Conservation (phyloP, 2,113 vertebrate genomes). For the Tiliqua scincoides region DNA sequence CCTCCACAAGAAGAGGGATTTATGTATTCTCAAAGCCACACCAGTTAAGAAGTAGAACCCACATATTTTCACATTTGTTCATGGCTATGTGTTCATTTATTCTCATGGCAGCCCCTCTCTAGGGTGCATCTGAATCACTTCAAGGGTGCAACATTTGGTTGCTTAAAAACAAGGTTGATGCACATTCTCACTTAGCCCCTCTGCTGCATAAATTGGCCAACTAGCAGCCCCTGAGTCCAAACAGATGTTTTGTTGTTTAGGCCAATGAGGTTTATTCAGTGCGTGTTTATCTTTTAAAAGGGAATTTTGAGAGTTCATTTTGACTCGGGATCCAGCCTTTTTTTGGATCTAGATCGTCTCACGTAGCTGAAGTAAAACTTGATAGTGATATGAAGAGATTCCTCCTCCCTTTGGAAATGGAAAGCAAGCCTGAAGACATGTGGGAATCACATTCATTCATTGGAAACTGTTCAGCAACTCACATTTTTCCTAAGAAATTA, state of each 20-base stretch:
- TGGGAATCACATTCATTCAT: not conserved
- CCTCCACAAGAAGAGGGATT: not conserved
- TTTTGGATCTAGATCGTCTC: not conserved
- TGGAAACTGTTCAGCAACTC: not conserved
- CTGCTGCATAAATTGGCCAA: slow-evolving; percentile 10
- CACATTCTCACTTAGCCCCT: not conserved
- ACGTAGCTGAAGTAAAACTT: not conserved
- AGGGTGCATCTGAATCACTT: not conserved
- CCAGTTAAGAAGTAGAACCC: not conserved
- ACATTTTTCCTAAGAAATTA: not conserved
- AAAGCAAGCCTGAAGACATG: not conserved
- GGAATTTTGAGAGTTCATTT: not conserved
- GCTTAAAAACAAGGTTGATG: slow-evolving; percentile 14
- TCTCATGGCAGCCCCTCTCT: slow-evolving; percentile 5
- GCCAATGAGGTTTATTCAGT: not conserved
- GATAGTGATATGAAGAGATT: not conserved
- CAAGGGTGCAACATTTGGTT: slow-evolving; percentile 12
- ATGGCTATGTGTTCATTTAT: not conserved
- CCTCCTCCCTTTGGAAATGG: not conserved
- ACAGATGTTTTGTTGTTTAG: slow-evolving; percentile 15
- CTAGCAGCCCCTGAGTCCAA: slow-evolving; percentile 16
- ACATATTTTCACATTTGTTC: not conserved
- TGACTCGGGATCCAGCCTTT: not conserved
- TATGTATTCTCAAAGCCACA: not conserved
- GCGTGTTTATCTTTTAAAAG: slow-evolving; percentile 5